These are phyloP conservation scores for Microctonus hyperodae DNA, from an alignment of 2,888 invertebrate species.

Conservation along the genomic window DNA sequence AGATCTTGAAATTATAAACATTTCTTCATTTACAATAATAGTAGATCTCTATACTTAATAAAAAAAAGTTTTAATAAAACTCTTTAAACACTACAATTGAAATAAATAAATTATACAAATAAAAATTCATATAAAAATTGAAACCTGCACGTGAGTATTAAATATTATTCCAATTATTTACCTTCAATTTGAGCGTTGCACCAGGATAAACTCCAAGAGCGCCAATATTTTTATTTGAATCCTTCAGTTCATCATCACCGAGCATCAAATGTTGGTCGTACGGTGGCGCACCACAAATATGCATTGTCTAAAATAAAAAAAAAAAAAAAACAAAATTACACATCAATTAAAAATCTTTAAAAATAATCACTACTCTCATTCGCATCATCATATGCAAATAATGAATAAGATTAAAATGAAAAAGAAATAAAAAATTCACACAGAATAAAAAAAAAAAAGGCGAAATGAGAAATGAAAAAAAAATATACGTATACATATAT, in stretches of 20 bases:
- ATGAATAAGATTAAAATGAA: constrained; percentile 1
- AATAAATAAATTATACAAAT: background rate
- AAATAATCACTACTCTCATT: constrained; percentile 2
- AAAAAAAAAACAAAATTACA: constrained; percentile 15
- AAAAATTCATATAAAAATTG: background rate
- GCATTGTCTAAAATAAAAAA: constrained; percentile 53
- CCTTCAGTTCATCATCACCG: constrained; percentile 56
- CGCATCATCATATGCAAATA: background rate
- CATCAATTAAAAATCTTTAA: background rate
- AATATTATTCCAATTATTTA: constrained; percentile 37
- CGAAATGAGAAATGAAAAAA: background rate
- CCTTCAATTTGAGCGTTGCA: constrained; percentile 56
- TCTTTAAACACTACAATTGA: too few relatives aligned
- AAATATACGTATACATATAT: too few relatives aligned
- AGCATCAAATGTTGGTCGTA: constrained; percentile 58
- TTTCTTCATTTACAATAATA: background rate
- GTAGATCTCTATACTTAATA: too few relatives aligned
- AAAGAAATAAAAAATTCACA: constrained; percentile 9
- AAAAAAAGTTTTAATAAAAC: too few relatives aligned
- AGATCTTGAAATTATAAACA: background rate
- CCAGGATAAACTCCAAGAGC: constrained; percentile 58
- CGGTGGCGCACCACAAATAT: constrained; percentile 56
- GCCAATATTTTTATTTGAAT: constrained; percentile 55
- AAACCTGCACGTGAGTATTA: too few relatives aligned
- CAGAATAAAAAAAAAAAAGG: background rate